These are phyloP conservation scores for Sycophila sp. DNA, from an alignment of 1,140 invertebrate genomes.

Conservation along the genomic window DNA sequence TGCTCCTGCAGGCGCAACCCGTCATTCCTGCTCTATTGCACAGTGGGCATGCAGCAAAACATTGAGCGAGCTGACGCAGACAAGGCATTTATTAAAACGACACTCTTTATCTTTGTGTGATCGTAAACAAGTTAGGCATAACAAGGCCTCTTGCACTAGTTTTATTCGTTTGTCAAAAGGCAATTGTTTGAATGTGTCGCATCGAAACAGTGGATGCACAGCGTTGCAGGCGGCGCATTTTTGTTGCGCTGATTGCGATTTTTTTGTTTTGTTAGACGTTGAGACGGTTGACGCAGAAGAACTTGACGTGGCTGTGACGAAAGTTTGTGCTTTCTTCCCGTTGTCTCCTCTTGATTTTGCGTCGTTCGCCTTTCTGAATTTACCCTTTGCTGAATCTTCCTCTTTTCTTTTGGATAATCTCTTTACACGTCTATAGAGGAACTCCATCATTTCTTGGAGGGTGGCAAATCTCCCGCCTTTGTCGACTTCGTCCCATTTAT, in stretches of 20 bases:
- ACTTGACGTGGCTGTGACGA: background rate
- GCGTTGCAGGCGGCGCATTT: no score
- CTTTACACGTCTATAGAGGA: background rate
- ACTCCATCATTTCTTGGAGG: conserved; percentile 5
- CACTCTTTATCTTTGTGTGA: background rate
- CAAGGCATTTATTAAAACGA: background rate
- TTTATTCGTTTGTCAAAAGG: no score
- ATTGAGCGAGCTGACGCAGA: background rate
- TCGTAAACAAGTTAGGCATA: background rate
- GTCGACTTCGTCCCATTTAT: conserved; percentile 2
- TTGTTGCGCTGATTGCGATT: background rate
- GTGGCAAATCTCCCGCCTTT: background rate
- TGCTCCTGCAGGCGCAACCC: background rate
- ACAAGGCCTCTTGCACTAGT: background rate
- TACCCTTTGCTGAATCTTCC: background rate
- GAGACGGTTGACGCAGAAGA: background rate
- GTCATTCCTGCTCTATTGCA: no score
- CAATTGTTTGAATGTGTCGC: no score
- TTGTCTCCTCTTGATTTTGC: background rate
- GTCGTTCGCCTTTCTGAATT: background rate
- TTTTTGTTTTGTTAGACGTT: background rate
- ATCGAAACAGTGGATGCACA: no score
- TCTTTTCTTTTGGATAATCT: background rate
- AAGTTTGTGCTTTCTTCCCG: background rate
- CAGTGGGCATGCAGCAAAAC: background rate